Evolutionary conservation across 1,140 invertebrate species (phyloP).

Genomic region (Prorops nasuta): DNA sequence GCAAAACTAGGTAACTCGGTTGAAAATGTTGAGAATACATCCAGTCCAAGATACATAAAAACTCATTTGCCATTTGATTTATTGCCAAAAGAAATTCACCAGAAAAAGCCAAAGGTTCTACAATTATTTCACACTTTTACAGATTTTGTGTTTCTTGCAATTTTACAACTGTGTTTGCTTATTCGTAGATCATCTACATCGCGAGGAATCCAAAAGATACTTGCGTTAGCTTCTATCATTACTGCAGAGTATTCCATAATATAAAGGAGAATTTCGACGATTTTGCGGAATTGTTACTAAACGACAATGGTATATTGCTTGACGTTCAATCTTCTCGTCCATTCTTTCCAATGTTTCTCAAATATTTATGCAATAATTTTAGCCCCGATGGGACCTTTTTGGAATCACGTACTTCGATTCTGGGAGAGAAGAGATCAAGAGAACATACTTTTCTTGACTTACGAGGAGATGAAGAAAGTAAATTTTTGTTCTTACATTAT

Average conservation of each 20-base stretch:
- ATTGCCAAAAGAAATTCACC: conserved; percentile 66
- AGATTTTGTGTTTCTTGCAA: not conserved
- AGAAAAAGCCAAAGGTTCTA: conserved; percentile 70
- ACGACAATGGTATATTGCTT: conserved; percentile 59
- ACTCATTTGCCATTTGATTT: conserved; percentile 78
- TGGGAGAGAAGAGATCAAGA: conserved; percentile 73
- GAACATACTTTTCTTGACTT: conserved; percentile 79
- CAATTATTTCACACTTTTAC: not conserved
- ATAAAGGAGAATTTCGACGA: conserved; percentile 75
- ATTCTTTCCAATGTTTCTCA: not conserved
- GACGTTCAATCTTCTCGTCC: not conserved
- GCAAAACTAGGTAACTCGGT: conserved; percentile 62
- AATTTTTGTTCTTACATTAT: conserved; percentile 7
- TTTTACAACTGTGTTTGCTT: conserved; percentile 9
- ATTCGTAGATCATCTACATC: conserved; percentile 84
- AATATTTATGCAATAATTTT: conserved; percentile 19
- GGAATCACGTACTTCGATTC: conserved; percentile 67
- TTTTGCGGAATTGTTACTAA: conserved; percentile 76
- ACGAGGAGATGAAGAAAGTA: conserved; percentile 79
- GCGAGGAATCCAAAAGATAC: conserved; percentile 92
- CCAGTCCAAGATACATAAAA: conserved; percentile 73
- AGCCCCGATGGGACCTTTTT: conserved; percentile 68
- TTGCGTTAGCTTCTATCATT: conserved; percentile 89
- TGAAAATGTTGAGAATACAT: conserved; percentile 65
- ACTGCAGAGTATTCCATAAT: conserved; percentile 70